phyloP scores from a whole-genome alignment of 2,113 vertebrate species.

The Gadus chalcogrammus region DNA sequence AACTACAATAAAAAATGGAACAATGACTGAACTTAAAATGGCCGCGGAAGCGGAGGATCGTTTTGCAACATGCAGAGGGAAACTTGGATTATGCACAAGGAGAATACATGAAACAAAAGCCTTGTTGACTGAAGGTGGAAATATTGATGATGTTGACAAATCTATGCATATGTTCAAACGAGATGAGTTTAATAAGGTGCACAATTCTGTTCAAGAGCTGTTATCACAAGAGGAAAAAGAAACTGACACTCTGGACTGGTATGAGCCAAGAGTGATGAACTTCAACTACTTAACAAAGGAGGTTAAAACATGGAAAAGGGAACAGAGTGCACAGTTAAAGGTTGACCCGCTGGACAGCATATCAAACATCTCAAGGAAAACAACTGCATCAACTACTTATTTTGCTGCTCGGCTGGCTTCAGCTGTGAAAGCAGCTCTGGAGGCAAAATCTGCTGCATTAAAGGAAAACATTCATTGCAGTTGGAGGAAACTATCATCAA shows the following conservation, averaged over 20 bases:
- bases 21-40: neutral
- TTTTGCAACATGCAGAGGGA: constrained; percentile 18
- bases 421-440: neutral
- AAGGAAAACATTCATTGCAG: no score
- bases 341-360: neutral
- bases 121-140: no score
- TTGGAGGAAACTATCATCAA: neutral
- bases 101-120: neutral
- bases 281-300: constrained; percentile 8
- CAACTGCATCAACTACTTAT: neutral
- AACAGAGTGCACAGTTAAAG: neutral
- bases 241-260: constrained; percentile 5
- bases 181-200: neutral
- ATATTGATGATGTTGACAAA: no score
- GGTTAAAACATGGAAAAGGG: constrained; percentile 14
- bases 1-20: no score
- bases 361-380: neutral
- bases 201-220: neutral
- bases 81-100: constrained; percentile 12
- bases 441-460: no score
- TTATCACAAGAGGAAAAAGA: neutral
- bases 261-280: constrained; percentile 17
- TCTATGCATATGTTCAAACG: no score
- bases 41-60: neutral
- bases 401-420: neutral